Evolutionary conservation across 2,113 vertebrate genomes (phyloP), one percentile per base, ranked within the genome.

Genomic region (Antennarius striatus): DNA sequence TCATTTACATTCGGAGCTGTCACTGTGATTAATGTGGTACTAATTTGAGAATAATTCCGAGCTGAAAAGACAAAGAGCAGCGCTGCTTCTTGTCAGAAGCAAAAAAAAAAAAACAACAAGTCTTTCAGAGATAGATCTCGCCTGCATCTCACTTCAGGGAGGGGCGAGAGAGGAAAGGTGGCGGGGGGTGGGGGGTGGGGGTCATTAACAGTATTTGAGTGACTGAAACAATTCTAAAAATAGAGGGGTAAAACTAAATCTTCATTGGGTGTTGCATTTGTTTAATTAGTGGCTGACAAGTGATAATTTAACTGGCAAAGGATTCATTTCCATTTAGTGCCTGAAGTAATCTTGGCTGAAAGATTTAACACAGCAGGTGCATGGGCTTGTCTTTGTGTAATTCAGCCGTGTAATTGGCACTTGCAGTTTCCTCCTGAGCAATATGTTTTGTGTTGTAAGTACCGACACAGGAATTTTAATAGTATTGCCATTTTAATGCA

Each of bases 41-140:
- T 89, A 90, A 91, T 91, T 84, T 87, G 76, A 82, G 85, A 84
- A 86, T 84, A 86, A 89, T 87, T 88, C 83, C 70, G 45, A 53
- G 46, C 56, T 71, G 82, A 62, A 82, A 69, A 68, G 70, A 87
- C 81, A 86, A 82, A 79, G 70, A 81, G 75, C 53, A 1, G 40
- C 70, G 75, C 51, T 3, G 60, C 65, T 63, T 65, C 69, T 64
- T 74, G 66, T 82, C 76, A 79, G 73, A 56, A 54, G 54, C 79
- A 70, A 75, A 70, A 77, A 78, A 70, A 77, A 78, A 76, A 66
- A 70, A 77, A 78, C 68, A 77, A 78, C 74, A 66, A 7, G 63
- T 79, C 75, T 76, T 76, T 67, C 46, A 17, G 56, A 76, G 66
- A 79, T 74, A 56, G 46, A 76, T 83, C 68, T 69, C 45, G 52